A percentile compares a stretch with the other conserved stretches of the same genome.
Evolutionary conservation across 2,888 invertebrate species (phyloP).

Genomic region (Brachypterus glaber): DNA sequence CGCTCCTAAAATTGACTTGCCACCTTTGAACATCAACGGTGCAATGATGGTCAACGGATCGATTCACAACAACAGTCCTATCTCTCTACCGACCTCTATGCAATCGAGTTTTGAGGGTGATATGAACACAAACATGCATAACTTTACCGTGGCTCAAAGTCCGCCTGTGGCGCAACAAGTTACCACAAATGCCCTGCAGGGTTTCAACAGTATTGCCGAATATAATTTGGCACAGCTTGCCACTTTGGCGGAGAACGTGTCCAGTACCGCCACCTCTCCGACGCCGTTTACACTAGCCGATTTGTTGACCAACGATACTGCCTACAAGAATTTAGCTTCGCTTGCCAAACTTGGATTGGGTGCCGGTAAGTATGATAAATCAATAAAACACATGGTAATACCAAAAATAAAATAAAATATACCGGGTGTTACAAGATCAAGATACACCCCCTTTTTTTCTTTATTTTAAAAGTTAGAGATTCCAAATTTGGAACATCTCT

Average conservation of each 20-base stretch:
- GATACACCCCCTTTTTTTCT: too few relatives aligned
- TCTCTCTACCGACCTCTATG: constrained; percentile 58
- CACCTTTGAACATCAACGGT: constrained; percentile 33
- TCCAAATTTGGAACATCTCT: too few relatives aligned
- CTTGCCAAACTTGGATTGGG: constrained; percentile 73
- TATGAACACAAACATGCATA: constrained; percentile 34
- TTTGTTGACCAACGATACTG: constrained; percentile 67
- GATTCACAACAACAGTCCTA: constrained; percentile 59
- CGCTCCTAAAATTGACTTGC: constrained; percentile 21
- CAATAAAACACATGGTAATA: too few relatives aligned
- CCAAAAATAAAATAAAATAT: too few relatives aligned
- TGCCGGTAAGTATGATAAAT: constrained; percentile 54
- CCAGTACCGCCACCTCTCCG: constrained; percentile 36
- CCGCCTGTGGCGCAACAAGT: constrained; percentile 30
- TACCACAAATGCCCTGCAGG: constrained; percentile 41
- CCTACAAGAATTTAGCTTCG: constrained; percentile 81
- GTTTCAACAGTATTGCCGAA: constrained; percentile 68
- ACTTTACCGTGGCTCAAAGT: constrained; percentile 29
- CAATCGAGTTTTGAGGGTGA: constrained; percentile 74
- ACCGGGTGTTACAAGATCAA: too few relatives aligned
- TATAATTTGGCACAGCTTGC: constrained; percentile 79
- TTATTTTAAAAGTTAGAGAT: too few relatives aligned
- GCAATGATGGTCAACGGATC: constrained; percentile 32
- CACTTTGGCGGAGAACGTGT: constrained; percentile 63
- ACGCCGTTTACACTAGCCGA: constrained; percentile 68